Conservation (phyloP, 2,797 vertebrate species). For the Falco cherrug region DNA sequence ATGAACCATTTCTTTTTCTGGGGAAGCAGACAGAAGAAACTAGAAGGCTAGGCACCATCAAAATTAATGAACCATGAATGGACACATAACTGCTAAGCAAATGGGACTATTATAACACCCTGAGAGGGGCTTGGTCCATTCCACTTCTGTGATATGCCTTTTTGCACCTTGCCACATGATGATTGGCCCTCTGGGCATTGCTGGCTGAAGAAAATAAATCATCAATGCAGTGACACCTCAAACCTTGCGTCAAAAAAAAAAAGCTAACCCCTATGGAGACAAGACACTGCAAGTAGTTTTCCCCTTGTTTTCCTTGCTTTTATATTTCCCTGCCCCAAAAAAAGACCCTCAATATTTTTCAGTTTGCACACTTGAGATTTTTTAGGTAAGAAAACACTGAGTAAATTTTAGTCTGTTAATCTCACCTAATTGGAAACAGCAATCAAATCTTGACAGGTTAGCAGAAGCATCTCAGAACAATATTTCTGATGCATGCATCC, state of each 20-base stretch:
- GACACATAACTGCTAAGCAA: slow-evolving; percentile 21
- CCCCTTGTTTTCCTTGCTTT: not conserved
- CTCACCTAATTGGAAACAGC: not conserved
- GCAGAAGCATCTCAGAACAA: not conserved
- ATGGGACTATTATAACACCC: not conserved
- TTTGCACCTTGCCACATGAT: not conserved
- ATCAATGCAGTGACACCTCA: not conserved
- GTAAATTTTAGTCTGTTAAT: not conserved
- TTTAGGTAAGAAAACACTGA: not conserved
- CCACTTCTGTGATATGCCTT: slow-evolving; percentile 4
- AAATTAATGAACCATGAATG: slow-evolving; percentile 22
- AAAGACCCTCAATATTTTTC: not conserved
- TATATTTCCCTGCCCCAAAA: not conserved
- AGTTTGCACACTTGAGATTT: not conserved
- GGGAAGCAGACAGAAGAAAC: not conserved
- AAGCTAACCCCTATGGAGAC: not conserved
- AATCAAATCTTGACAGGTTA: not conserved
- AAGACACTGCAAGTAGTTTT: not conserved
- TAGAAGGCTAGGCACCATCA: not conserved
- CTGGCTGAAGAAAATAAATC: slow-evolving; percentile 29
- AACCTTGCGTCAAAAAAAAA: not conserved
- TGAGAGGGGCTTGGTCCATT: not conserved
- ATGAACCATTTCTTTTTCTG: not conserved
- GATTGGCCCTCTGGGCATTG: not conserved
- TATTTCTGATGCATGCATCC: not conserved